These are phyloP conservation scores for Lithobates pipiens DNA, from an alignment of 2,797 vertebrate genomes.

Conservation along the genomic window DNA sequence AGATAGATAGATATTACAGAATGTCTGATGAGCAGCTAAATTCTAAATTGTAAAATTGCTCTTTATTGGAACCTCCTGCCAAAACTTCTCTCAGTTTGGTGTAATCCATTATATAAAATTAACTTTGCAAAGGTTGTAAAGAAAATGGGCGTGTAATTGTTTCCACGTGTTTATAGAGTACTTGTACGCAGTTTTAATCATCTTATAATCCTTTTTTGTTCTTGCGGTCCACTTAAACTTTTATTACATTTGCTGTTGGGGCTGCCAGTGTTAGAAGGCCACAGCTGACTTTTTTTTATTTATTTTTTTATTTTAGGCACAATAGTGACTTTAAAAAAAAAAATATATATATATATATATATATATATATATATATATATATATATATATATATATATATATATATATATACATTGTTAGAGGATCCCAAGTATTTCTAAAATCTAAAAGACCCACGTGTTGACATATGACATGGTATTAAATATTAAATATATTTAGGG, in stretches of 20 bases:
- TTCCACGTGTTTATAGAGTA: slow-evolving; percentile 45
- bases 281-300: not conserved
- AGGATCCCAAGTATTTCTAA: not conserved
- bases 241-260: slow-evolving; percentile 36
- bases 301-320: not conserved
- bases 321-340: not conserved
- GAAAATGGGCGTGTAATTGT: slow-evolving; percentile 32
- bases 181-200: slow-evolving; percentile 44
- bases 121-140: slow-evolving; percentile 50
- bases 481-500: not conserved
- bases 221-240: slow-evolving; percentile 30
- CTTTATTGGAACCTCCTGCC: slow-evolving; percentile 17
- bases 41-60: not conserved
- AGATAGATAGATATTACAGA: too few relatives aligned
- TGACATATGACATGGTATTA: slow-evolving; percentile 12
- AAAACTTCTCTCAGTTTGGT: slow-evolving; percentile 3
- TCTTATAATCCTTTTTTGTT: slow-evolving; percentile 55
- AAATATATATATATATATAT: too few relatives aligned
- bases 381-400: too few relatives aligned
- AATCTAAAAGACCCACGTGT: not conserved
- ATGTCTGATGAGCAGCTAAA: too few relatives aligned
- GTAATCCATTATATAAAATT: slow-evolving; percentile 49
- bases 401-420: not conserved
- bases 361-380: too few relatives aligned
- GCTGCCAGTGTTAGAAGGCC: not conserved